These are phyloP conservation scores for Lithophane ornitopus DNA, from an alignment of 2,888 invertebrate genomes.

Conservation along the genomic window DNA sequence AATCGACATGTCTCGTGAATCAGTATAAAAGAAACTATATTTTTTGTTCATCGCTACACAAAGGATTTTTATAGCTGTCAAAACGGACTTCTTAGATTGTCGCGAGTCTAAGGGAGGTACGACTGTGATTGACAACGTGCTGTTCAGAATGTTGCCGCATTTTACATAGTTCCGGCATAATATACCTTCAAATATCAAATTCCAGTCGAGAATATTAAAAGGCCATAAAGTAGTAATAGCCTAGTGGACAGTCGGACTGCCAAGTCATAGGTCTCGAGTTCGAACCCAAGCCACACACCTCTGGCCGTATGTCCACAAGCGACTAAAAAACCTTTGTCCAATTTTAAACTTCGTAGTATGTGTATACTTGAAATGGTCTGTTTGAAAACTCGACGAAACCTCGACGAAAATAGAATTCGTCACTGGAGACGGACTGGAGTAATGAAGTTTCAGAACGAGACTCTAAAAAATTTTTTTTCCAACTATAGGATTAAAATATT, in stretches of 20 bases:
- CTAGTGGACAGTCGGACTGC: too few relatives aligned
- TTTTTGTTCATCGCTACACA: too few relatives aligned
- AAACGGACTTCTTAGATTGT: too few relatives aligned
- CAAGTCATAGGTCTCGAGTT: too few relatives aligned
- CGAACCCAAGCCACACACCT: too few relatives aligned
- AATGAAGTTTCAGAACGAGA: neutral
- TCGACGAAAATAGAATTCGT: too few relatives aligned
- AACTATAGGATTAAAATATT: neutral
- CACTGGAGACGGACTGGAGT: neutral
- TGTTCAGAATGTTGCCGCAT: neutral
- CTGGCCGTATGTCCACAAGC: too few relatives aligned
- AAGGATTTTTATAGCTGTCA: too few relatives aligned
- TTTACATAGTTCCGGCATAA: neutral
- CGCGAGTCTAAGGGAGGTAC: neutral
- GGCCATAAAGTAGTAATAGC: too few relatives aligned
- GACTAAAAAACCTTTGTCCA: neutral
- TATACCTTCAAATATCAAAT: neutral
- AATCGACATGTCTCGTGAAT: too few relatives aligned
- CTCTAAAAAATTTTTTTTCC: neutral
- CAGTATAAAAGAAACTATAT: too few relatives aligned
- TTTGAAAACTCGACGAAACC: neutral
- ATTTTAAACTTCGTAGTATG: neutral
- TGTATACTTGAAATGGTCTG: neutral
- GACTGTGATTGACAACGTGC: neutral
- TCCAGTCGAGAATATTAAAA: neutral